Percentiles rank a stretch among this genome's conserved stretches.
Conservation (phyloP, 2,113 vertebrate species). For the Hucho hucho region DNA sequence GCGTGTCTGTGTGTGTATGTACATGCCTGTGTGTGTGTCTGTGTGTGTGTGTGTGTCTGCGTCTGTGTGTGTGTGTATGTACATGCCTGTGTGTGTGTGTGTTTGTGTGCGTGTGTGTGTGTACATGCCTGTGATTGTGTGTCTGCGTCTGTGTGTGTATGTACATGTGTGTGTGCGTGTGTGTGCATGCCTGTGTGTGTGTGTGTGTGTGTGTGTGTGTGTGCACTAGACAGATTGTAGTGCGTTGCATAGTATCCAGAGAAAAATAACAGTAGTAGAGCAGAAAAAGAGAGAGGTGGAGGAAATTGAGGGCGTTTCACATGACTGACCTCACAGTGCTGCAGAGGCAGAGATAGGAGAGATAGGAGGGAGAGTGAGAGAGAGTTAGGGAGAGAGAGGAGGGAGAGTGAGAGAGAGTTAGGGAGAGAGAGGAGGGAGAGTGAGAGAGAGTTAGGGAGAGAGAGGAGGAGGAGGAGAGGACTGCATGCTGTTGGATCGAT, state of each 20-base stretch:
- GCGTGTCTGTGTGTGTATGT: too few species aligned
- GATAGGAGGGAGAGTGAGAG: neutral
- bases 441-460: too few species aligned
- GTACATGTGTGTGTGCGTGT: too few species aligned
- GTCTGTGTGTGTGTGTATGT: too few species aligned
- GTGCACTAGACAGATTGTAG: constrained; percentile 10
- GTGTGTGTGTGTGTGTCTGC: neutral
- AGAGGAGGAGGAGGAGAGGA: constrained; percentile 25
- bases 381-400: constrained; percentile 1
- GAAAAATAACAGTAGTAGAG: too few species aligned
- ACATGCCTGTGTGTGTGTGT: too few species aligned
- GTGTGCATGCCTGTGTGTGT: too few species aligned
- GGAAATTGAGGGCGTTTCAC: neutral
- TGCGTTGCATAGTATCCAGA: neutral
- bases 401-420: neutral
- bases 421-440: too few species aligned
- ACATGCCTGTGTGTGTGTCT: neutral
- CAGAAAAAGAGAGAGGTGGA: constrained; percentile 11
- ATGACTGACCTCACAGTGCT: neutral
- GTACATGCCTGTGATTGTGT: too few species aligned
- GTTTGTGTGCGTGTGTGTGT: neutral
- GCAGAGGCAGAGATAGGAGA: constrained; percentile 10
- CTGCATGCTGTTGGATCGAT: constrained; percentile 52
- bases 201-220: constrained; percentile 2
- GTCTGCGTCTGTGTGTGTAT: neutral